These are phyloP conservation scores for Osmerus mordax DNA, from an alignment of 2,113 vertebrate species.

Conservation along the genomic window DNA sequence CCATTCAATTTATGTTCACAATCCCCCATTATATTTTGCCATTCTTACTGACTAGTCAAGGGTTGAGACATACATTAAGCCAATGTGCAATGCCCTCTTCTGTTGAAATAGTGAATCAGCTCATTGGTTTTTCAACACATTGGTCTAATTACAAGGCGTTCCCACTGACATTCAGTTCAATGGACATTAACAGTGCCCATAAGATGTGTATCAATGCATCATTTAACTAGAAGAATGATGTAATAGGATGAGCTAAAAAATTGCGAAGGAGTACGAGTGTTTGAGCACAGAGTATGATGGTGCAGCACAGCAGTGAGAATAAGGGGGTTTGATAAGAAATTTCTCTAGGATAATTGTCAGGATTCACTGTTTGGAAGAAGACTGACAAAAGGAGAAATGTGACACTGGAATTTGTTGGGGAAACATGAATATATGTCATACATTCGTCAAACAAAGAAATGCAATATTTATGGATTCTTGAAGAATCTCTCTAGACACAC, in stretches of 20 bases:
- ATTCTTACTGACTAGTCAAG: no score
- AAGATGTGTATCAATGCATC: conserved; percentile 18
- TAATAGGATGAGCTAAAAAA: conserved; percentile 43
- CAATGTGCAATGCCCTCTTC: conserved; percentile 48
- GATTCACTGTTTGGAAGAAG: conserved; percentile 62
- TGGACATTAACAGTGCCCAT: no score
- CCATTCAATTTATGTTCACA: no score
- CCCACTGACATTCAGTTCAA: background rate
- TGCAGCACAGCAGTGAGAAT: conserved; percentile 62
- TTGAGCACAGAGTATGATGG: conserved; percentile 27
- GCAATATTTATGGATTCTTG: conserved; percentile 69
- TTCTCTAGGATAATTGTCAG: conserved; percentile 73
- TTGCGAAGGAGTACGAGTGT: conserved; percentile 11
- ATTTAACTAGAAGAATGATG: conserved; percentile 56
- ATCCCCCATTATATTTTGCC: no score
- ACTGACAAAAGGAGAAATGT: conserved; percentile 65
- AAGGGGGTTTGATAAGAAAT: conserved; percentile 64
- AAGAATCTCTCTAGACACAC: conserved; percentile 36
- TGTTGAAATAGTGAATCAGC: conserved; percentile 46
- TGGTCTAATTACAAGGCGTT: background rate
- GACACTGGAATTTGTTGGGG: conserved; percentile 71
- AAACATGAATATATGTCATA: conserved; percentile 72
- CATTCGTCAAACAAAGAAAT: conserved; percentile 68
- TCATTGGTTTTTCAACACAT: conserved; percentile 30
- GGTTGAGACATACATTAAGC: conserved; percentile 2